A percentile compares a stretch with the other conserved stretches of the same genome.
Conservation (phyloP, 2,888 invertebrate genomes). For the Tupiocoris notatus region DNA sequence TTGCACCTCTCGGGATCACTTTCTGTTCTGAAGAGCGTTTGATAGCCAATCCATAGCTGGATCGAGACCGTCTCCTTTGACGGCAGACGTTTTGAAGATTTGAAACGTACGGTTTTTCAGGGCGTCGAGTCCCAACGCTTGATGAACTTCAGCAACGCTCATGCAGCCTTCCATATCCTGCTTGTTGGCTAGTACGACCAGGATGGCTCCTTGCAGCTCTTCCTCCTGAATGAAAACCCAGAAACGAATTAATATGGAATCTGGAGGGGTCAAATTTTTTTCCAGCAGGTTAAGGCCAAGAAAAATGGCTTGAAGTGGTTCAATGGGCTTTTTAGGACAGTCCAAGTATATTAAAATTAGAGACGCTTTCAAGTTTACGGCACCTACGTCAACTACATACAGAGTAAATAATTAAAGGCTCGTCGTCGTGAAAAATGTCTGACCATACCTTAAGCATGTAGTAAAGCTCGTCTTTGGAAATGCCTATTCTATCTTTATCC, state of each 20-base stretch:
- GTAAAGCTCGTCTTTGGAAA: conserved; percentile 96
- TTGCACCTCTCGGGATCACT: conserved; percentile 68
- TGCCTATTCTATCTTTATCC: conserved; percentile 97
- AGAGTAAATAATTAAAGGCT: no score
- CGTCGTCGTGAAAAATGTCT: no score
- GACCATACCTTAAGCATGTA: conserved; percentile 98
- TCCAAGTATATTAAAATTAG: no score
- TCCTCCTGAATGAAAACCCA: conserved; percentile 71
- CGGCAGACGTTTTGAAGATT: conserved; percentile 98
- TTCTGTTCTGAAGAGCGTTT: conserved; percentile 83
- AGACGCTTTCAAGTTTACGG: no score
- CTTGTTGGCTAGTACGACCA: conserved; percentile 97
- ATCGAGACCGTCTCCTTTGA: conserved; percentile 96
- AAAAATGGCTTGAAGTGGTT: no score
- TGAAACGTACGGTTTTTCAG: conserved; percentile 97
- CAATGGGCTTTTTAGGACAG: no score
- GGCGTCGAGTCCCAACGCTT: conserved; percentile 90
- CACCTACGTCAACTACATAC: no score
- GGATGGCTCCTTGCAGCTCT: conserved; percentile 90
- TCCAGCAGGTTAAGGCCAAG: no score
- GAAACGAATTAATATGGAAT: not conserved
- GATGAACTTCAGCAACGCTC: conserved; percentile 94
- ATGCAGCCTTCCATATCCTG: conserved; percentile 98
- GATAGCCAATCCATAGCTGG: conserved; percentile 99
- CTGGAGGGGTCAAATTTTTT: not conserved